A percentile compares a stretch with the other conserved stretches of the same genome.
phyloP scores from a whole-genome alignment of 2,113 vertebrate genomes.

The Aptenodytes forsteri region DNA sequence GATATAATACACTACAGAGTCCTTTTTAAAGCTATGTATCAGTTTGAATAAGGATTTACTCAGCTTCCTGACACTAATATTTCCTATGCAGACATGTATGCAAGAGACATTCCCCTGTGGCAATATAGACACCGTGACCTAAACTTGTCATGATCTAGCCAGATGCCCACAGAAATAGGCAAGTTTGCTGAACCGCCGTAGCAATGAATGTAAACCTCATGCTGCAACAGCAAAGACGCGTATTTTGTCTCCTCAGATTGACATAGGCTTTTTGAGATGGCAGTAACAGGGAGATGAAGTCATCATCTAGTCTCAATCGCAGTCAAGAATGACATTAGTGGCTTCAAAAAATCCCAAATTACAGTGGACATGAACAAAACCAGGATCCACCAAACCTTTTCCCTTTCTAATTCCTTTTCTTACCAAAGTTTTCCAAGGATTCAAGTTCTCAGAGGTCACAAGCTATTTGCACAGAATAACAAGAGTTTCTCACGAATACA shows the following conservation, averaged over 20 bases:
- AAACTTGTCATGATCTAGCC: not conserved
- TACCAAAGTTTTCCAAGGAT: not conserved
- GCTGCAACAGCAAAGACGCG: rapidly evolving
- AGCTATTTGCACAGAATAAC: not conserved
- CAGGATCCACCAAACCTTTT: not conserved
- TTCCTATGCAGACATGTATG: not conserved
- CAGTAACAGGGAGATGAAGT: not conserved
- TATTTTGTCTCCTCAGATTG: not conserved
- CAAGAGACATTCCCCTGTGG: not conserved
- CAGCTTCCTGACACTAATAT: not conserved
- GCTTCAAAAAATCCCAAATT: not conserved
- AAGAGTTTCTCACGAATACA: not conserved
- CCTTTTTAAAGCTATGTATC: not conserved
- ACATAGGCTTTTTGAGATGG: not conserved
- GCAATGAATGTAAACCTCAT: not conserved
- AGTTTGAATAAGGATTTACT: not conserved
- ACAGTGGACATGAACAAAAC: not conserved
- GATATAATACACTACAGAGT: not conserved
- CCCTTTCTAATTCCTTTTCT: not conserved
- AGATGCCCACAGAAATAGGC: not conserved
- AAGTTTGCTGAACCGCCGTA: not conserved
- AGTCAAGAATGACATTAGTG: not conserved
- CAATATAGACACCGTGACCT: not conserved
- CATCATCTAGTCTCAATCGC: not conserved
- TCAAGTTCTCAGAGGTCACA: not conserved